A percentile compares a stretch with the other conserved stretches of the same genome.
Conservation (phyloP, 2,888 invertebrate genomes). For the Drosophila anomalata region DNA sequence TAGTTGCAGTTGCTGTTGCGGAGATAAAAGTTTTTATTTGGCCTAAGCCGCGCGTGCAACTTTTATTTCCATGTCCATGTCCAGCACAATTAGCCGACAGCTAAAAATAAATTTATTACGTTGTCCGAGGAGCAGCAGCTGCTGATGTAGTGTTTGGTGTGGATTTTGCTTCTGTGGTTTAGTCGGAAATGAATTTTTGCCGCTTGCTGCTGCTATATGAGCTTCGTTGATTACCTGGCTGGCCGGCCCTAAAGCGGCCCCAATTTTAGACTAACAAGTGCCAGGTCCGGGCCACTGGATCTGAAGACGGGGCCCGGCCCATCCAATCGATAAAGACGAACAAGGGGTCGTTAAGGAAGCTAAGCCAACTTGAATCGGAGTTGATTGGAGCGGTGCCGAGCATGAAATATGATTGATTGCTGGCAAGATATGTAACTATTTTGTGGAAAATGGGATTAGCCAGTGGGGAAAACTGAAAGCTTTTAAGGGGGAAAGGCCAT, state of each 20-base stretch:
- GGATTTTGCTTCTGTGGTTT: slow-evolving; percentile 34
- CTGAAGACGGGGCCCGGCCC: slow-evolving; percentile 17
- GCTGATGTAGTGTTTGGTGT: slow-evolving; percentile 22
- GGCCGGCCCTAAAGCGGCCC: slow-evolving; percentile 17
- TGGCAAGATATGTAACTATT: not conserved
- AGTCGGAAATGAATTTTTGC: slow-evolving; percentile 27
- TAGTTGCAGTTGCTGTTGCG: not conserved
- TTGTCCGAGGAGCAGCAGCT: slow-evolving; percentile 51
- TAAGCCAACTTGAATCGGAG: slow-evolving; percentile 26
- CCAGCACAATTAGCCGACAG: slow-evolving; percentile 65
- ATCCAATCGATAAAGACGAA: slow-evolving; percentile 12
- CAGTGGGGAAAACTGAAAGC: slow-evolving; percentile 5
- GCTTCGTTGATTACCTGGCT: slow-evolving; percentile 32
- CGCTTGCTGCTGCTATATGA: not conserved
- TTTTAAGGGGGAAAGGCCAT: not conserved
- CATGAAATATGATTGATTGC: slow-evolving; percentile 33
- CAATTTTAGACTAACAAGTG: slow-evolving; percentile 31
- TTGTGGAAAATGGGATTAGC: slow-evolving; percentile 5
- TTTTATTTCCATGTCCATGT: slow-evolving; percentile 42
- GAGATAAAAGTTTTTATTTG: slow-evolving; percentile 61
- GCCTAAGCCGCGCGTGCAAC: slow-evolving; percentile 49
- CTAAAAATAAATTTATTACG: slow-evolving; percentile 77
- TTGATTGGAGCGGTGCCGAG: slow-evolving; percentile 17
- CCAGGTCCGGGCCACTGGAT: slow-evolving; percentile 12
- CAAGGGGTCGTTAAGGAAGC: slow-evolving; percentile 30